A percentile compares a stretch with the other conserved stretches of the same genome.
Evolutionary conservation across 1,140 invertebrate species (phyloP).

Genomic region (Drosophila ercepeae): DNA sequence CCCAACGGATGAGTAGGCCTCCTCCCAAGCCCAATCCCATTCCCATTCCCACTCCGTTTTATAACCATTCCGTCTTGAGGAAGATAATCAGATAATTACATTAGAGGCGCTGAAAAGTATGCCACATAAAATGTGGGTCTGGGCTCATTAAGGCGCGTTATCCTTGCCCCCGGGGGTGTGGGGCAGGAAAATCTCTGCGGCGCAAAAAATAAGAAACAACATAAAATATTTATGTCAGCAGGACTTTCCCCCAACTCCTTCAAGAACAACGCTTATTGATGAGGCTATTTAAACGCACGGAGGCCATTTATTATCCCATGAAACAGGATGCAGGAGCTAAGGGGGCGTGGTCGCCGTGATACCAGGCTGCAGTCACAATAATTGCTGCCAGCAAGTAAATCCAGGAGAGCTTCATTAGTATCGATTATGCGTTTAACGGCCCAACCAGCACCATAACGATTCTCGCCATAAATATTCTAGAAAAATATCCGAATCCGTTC

Average conservation of each 20-base stretch:
- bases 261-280: conserved; percentile 45
- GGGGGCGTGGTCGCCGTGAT: neutral
- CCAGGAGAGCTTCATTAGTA: conserved; percentile 73
- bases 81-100: conserved; percentile 55
- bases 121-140: conserved; percentile 32
- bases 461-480: conserved; percentile 78
- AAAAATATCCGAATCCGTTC: conserved; percentile 48
- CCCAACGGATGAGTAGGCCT: neutral
- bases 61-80: neutral
- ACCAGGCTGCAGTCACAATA: conserved; percentile 59
- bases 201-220: conserved; percentile 17
- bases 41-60: too few relatives aligned
- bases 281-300: conserved; percentile 63
- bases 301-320: conserved; percentile 69
- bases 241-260: conserved; percentile 31
- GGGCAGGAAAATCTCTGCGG: conserved; percentile 47
- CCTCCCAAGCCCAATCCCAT: too few relatives aligned
- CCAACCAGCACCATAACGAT: conserved; percentile 59
- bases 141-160: conserved; percentile 60
- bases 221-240: conserved; percentile 69
- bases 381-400: conserved; percentile 74
- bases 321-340: conserved; percentile 61
- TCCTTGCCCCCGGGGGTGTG: neutral
- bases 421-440: conserved; percentile 77
- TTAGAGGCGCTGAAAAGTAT: conserved; percentile 49